Percentiles rank a stretch among this genome's conserved stretches.
Evolutionary conservation across 1,140 invertebrate genomes (phyloP).

Genomic region (Solenopsis invicta): DNA sequence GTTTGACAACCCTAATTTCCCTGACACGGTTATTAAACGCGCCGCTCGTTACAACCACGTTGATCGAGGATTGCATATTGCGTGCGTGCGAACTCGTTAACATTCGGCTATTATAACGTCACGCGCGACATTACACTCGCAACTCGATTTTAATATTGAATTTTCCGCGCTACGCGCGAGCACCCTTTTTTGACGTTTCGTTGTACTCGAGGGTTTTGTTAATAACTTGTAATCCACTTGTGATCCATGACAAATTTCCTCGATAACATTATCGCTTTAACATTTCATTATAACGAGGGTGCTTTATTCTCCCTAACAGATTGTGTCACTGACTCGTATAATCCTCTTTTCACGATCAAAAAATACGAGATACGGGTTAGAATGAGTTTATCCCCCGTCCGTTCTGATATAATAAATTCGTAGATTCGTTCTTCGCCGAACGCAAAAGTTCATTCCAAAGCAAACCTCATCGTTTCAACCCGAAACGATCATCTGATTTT

Average conservation of each 20-base stretch:
- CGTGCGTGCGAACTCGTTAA: slow-evolving; percentile 61
- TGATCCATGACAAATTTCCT: slow-evolving; percentile 60
- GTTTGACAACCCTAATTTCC: slow-evolving; percentile 68
- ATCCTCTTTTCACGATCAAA: slow-evolving; percentile 53
- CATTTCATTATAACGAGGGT: slow-evolving; percentile 63
- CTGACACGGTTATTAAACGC: slow-evolving; percentile 65
- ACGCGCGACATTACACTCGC: slow-evolving; percentile 47
- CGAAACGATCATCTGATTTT: slow-evolving; percentile 10
- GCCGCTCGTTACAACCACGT: slow-evolving; percentile 39
- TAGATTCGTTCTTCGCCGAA: not conserved
- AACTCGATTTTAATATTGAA: slow-evolving; percentile 64
- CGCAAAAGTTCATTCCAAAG: slow-evolving; percentile 1
- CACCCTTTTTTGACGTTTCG: slow-evolving; percentile 58
- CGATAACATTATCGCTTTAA: slow-evolving; percentile 66
- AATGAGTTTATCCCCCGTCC: slow-evolving; percentile 22
- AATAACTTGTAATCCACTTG: slow-evolving; percentile 63
- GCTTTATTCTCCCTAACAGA: slow-evolving; percentile 49
- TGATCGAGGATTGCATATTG: slow-evolving; percentile 44
- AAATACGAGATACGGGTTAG: slow-evolving; percentile 45
- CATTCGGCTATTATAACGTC: slow-evolving; percentile 56
- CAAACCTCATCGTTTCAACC: not conserved
- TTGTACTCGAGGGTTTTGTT: slow-evolving; percentile 52
- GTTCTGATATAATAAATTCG: slow-evolving; percentile 25
- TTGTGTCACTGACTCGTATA: slow-evolving; percentile 54
- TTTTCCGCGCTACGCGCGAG: slow-evolving; percentile 25